Evolutionary conservation across 1,140 invertebrate species (phyloP), one percentile per base, ranked within the genome.

Genomic region (Lordiphosa collinella): DNA sequence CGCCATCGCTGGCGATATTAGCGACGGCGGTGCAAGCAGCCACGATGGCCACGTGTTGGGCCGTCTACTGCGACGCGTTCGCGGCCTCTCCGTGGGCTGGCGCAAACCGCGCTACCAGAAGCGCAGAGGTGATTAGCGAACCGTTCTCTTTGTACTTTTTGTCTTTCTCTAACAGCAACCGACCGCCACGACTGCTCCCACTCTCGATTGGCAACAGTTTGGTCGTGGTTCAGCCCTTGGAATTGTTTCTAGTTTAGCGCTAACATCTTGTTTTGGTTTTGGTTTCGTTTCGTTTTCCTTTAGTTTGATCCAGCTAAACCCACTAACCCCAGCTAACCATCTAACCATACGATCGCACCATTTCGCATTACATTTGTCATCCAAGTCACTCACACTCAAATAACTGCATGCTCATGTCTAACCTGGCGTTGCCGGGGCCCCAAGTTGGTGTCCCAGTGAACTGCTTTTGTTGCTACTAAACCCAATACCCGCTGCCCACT

Each of bases 41-140:
- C 66, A 53, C 52, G 54, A 69, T 48, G 71, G 65, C 10, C 87
- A 89, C 37, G 64, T 88, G 10, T 68, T 89, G 3, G 79, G 86
- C 5, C 63, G 86, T 7, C 49, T 89, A 46, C 40, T 89, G 18
- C 76, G 80, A 7, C 82, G 86, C 3, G 82, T 89, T 44, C 85
- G 87, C 6, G 69, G 86, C 29, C 58, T 89, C 14, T 84, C 87
- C 14, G 71, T 84, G 12, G 86, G 78, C 25, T 89, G 87, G 87
- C 87, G 87, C 9, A 89, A 88, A 47, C 82, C 82, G 31, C 86
- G 87, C 46, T 75, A 87, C 62, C 79, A 89, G 55, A 86, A 86
- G 70, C 86, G 86, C 47, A 85, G 87, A 89, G 87, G 87, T 89
- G 87, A 88, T 54, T 74, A 73, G 58, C 46, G 46, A 53, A 66